Evolutionary conservation across 2,797 vertebrate species (phyloP).

Genomic region (Mallotus villosus): DNA sequence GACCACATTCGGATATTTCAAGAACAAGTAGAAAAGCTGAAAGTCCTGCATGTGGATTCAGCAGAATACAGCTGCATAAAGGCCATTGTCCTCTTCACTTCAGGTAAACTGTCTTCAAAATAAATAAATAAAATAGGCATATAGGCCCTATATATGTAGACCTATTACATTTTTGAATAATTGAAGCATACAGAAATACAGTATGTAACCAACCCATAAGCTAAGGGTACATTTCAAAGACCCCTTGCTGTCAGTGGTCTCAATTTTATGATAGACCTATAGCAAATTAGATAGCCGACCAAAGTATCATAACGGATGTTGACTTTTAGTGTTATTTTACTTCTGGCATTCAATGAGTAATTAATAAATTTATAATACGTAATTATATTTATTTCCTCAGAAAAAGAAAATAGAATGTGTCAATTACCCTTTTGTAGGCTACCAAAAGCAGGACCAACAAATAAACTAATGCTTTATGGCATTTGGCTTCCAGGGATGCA

Average conservation of each 20-base stretch:
- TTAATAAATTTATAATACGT: too few relatives aligned
- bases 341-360: too few relatives aligned
- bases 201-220: not conserved
- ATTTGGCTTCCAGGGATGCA: not conserved
- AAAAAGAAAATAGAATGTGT: not conserved
- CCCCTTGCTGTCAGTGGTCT: too few relatives aligned
- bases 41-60: constrained; percentile 93
- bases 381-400: not conserved
- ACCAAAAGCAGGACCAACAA: not conserved
- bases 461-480: not conserved
- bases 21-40: constrained; percentile 97
- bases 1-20: constrained; percentile 99
- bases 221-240: not conserved
- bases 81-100: constrained; percentile 95
- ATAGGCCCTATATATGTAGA: too few relatives aligned
- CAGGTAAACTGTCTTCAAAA: constrained; percentile 79
- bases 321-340: too few relatives aligned
- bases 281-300: not conserved
- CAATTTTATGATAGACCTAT: too few relatives aligned
- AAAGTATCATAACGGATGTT: too few relatives aligned
- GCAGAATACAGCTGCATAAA: constrained; percentile 97
- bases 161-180: too few relatives aligned
- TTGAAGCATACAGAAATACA: not conserved
- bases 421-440: not conserved
- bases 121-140: not conserved